Evolutionary conservation across 2,113 vertebrate species (phyloP).

Genomic region (Tragelaphus scriptus): DNA sequence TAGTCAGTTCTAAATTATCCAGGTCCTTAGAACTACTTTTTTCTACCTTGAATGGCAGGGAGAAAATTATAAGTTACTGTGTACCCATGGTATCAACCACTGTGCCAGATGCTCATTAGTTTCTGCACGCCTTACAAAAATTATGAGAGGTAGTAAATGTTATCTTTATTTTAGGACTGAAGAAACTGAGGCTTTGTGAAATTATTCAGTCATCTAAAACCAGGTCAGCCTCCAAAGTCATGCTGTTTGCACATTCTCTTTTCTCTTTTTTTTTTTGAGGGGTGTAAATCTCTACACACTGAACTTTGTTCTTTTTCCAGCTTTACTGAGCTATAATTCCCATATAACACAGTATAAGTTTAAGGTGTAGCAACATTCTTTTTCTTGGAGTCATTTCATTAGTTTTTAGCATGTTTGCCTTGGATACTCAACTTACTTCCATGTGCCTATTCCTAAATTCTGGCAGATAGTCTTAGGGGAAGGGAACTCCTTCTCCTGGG

Average conservation of each 20-base stretch:
- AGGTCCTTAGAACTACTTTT: neutral
- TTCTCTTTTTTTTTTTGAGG: too few relatives aligned
- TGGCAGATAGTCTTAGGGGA: neutral
- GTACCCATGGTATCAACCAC: neutral
- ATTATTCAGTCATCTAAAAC: neutral
- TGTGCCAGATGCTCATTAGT: neutral
- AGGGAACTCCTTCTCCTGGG: neutral
- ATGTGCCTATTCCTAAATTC: constrained; percentile 12
- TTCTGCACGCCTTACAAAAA: neutral
- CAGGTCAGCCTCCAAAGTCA: neutral
- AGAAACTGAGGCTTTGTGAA: neutral
- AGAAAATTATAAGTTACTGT: neutral
- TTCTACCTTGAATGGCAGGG: neutral
- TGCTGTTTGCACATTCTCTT: neutral
- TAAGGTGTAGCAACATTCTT: neutral
- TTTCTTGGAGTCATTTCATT: neutral
- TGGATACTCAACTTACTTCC: neutral
- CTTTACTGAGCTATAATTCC: neutral
- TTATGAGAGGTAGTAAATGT: neutral
- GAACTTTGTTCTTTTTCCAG: neutral
- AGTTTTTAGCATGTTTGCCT: neutral
- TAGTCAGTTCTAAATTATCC: neutral
- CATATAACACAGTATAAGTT: neutral
- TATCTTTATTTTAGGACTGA: neutral
- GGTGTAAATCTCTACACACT: neutral